These are phyloP conservation scores for Chrysolina americana DNA, from an alignment of 2,888 invertebrate genomes.

Conservation along the genomic window DNA sequence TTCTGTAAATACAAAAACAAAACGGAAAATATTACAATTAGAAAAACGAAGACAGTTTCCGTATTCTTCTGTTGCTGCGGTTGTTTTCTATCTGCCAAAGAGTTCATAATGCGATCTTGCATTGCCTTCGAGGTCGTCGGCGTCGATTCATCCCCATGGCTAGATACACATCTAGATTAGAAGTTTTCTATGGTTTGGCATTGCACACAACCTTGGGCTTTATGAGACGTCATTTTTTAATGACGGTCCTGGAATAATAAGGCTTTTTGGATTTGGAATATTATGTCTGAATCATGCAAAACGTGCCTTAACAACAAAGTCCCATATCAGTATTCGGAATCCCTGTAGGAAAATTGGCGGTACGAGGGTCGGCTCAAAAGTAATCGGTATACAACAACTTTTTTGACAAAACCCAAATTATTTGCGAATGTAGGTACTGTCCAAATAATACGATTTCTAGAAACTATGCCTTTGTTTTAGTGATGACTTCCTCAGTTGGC, in stretches of 20 bases:
- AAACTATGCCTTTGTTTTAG: too few species aligned
- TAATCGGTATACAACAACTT: too few species aligned
- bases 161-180: conserved; percentile 56
- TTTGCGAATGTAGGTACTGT: too few species aligned
- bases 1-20: conserved; percentile 60
- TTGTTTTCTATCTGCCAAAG: conserved; percentile 52
- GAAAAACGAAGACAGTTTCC: conserved; percentile 56
- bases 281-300: background rate
- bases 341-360: background rate
- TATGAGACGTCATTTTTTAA: conserved; percentile 27
- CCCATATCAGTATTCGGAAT: background rate
- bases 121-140: conserved; percentile 52
- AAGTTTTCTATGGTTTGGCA: conserved; percentile 55
- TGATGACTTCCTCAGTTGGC: too few species aligned
- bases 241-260: conserved; percentile 56
- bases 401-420: too few species aligned
- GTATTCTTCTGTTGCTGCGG: conserved; percentile 43
- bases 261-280: conserved; percentile 37
- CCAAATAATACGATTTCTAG: too few species aligned
- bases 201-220: conserved; percentile 56
- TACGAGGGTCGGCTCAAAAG: too few species aligned
- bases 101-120: conserved; percentile 57
- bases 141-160: conserved; percentile 46
- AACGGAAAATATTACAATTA: conserved; percentile 60
- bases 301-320: background rate